These are phyloP conservation scores for Penaeus chinensis DNA, from an alignment of 1,140 invertebrate species.

Conservation along the genomic window DNA sequence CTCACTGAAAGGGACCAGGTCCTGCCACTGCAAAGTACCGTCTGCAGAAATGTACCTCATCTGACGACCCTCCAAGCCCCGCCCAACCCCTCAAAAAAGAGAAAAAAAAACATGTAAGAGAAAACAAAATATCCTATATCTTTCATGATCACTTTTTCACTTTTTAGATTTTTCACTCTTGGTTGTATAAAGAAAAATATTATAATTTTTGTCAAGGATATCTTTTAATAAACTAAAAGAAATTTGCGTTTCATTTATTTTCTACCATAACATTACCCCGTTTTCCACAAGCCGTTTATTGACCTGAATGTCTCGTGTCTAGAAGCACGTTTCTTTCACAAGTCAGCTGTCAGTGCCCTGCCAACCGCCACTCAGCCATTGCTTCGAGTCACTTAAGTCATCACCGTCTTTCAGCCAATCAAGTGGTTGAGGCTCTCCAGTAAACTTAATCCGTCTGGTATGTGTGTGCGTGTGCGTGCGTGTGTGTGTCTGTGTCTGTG, in stretches of 20 bases:
- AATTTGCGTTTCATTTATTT: not conserved
- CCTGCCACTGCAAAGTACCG: not conserved
- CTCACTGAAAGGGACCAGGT: too few species aligned
- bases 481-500: too few species aligned
- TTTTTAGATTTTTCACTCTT: not conserved
- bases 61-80: not conserved
- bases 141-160: not conserved
- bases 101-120: not conserved
- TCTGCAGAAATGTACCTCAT: not conserved
- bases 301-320: too few species aligned
- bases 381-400: too few species aligned
- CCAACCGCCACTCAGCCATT: too few species aligned
- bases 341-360: too few species aligned
- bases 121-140: not conserved
- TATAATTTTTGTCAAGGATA: not conserved
- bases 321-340: too few species aligned
- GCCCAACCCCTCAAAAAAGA: not conserved
- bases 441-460: too few species aligned
- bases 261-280: too few species aligned
- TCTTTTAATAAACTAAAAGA: conserved; percentile 1
- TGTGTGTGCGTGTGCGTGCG: too few species aligned
- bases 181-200: conserved; percentile 7
- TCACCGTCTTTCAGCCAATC: too few species aligned
- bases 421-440: too few species aligned
- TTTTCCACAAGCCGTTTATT: not conserved